A percentile compares a stretch with the other conserved stretches of the same genome.
Evolutionary conservation across 2,888 invertebrate genomes (phyloP).

Genomic region (Osmoderma eremita): DNA sequence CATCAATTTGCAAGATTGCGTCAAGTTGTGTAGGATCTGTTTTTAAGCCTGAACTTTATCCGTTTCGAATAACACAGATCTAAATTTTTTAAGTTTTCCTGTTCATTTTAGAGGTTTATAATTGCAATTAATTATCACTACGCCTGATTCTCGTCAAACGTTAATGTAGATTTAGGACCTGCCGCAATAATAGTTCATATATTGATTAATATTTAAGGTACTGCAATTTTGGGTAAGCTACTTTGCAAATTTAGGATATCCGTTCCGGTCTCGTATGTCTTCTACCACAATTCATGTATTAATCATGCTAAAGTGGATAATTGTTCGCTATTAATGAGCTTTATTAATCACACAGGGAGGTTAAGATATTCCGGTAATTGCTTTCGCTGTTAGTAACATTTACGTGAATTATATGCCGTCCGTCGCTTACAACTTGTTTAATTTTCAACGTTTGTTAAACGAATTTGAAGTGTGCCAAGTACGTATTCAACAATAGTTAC

Average conservation of each 20-base stretch:
- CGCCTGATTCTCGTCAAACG: background rate
- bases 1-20: no score
- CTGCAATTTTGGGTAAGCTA: constrained; percentile 10
- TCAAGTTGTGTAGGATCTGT: no score
- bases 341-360: constrained; percentile 24
- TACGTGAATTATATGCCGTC: background rate
- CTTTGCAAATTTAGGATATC: constrained; percentile 5
- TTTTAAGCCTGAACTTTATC: no score
- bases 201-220: background rate
- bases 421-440: background rate
- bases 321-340: constrained; percentile 29
- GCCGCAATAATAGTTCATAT: background rate
- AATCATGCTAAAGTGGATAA: constrained; percentile 29
- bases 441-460: no score
- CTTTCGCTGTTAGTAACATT: background rate
- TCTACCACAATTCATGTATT: constrained; percentile 6
- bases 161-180: no score
- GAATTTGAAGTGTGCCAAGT: no score
- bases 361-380: constrained; percentile 5
- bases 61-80: no score
- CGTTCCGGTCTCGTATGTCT: constrained; percentile 25
- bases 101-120: no score
- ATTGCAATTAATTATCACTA: background rate
- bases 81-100: no score
- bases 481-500: no score